Evolutionary conservation across 2,888 invertebrate species (phyloP), one percentile per base, ranked within the genome.

Genomic region (Muschampia plurimacula): DNA sequence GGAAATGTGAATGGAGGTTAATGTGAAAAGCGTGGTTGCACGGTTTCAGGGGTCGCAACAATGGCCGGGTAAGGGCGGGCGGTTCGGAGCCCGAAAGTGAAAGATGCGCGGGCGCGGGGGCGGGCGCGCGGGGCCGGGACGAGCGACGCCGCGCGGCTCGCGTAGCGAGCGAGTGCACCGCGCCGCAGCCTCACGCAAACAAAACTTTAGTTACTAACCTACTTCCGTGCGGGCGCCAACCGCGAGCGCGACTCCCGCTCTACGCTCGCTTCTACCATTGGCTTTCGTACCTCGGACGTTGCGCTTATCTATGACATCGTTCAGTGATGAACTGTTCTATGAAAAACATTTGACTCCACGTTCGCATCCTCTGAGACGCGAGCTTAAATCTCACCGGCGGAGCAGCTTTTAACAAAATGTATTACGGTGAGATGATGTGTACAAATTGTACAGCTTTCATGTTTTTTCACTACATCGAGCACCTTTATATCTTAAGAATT

Each of bases 191-290:
- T 93, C 94, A 92, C 93, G 92, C 93, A 91, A 94, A 94, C 93
- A 92, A 94, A 93, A 93, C 91, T 94, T 94, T 94, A 94, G 94
- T 94, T 92, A 91, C 85, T 93, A 94, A 94, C 94, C 94, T 93
- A 94, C 94, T 93, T 94, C 94, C 93, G 94, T 89, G 92, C 93
- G 93, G 89, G 93, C 90, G 92, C 92, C 92, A 90, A 89, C 89
- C 86, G 91, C 89, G 86, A 85, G 85, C 87, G 87, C 89, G 86
- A 81, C 86, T 86, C 84, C 79, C 84, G 77, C 76, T 76, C 73
- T 77, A 76, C 81, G 81, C 74, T 69, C 74, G 74, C 72, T 68
- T 72, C 71, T 67, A 67, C 69, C 76, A 71, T 76, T 76, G 74
- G 74, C 77, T 75, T 72, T 73, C 74, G 74, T 76, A 71, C 74